These are phyloP conservation scores for Akabosia matsudoensis DNA, from an alignment of 1,140 invertebrate species.

Conservation along the genomic window DNA sequence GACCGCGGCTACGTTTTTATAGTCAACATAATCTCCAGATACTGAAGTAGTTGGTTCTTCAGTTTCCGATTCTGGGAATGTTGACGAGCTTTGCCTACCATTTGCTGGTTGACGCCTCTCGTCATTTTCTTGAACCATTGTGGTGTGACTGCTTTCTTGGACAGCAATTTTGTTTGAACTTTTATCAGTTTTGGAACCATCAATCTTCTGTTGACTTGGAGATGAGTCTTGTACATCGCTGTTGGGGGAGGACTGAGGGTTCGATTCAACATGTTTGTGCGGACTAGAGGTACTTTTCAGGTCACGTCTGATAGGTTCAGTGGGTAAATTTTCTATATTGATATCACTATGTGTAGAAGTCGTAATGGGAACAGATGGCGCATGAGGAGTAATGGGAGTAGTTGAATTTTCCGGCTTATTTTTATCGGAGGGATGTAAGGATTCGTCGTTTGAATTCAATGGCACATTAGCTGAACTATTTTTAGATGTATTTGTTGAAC, in stretches of 20 bases:
- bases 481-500: background rate
- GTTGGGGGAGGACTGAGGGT: background rate
- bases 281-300: constrained; percentile 21
- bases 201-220: background rate
- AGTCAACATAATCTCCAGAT: background rate
- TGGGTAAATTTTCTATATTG: background rate
- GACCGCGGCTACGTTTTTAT: background rate
- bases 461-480: constrained; percentile 39
- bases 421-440: constrained; percentile 56
- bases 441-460: constrained; percentile 59
- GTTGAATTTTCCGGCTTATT: background rate
- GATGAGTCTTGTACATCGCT: background rate
- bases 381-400: constrained; percentile 54
- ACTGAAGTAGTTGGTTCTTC: background rate
- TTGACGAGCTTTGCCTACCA: background rate
- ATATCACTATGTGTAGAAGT: constrained; percentile 39
- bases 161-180: background rate
- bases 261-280: constrained; percentile 5
- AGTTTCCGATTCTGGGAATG: background rate
- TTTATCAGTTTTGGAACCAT: background rate
- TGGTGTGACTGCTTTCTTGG: background rate
- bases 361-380: constrained; percentile 68
- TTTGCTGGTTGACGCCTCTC: background rate
- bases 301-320: constrained; percentile 1
- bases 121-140: background rate